Base-by-base conservation (phyloP, 64 coral and sea anemone species). In the Anthopleura sola region DNA sequence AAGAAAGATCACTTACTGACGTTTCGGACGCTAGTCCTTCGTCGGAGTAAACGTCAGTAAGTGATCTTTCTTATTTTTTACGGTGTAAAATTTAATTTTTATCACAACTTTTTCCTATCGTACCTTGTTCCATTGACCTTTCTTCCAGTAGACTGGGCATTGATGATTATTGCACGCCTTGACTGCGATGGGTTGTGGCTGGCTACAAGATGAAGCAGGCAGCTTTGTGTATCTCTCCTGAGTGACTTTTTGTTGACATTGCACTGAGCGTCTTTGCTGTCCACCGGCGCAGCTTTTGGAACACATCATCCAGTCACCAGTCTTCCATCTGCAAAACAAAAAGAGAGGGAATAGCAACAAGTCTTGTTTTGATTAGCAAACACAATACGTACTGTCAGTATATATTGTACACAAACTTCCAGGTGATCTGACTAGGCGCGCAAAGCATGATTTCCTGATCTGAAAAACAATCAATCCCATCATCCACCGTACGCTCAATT, bases 101-200 rank as follows among this genome's bases (percentile, higher is more conserved):
- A 48, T 48, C 46, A 5, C 11, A 48, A 11, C 46, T 48, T 48
- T 48, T n/a, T n/a, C n/a, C 46, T 48, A 53, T 17, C 71, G 21
- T 44, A 96, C 94, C 90, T 92, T 60, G 3, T 77, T 86, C 94
- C 94, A 96, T 15, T 71, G 21, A n/a, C 90, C 90, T 36, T 33
- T 47, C 16, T 78, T 36, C 90, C 90, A 96, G 20, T 96, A 53
- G 0, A 87, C 87, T 23, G 84, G 19, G 6, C 94, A 96, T 64
- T 96, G 87, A 28, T 86, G 20, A 9, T 83, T 81, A 19, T 89
- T 87, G 33, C 94, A 96, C 7, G 49, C 21, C 23, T 28, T 71
- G 14, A 34, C 66, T 6, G 66, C 0, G 4, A 13, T 34, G 26
- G 66, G 66, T 71, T 32, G n/a, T 14, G 66, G 8, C 12, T 12